These are phyloP conservation scores for Pitangus sulphuratus DNA, from an alignment of 2,797 vertebrate genomes.

Conservation along the genomic window DNA sequence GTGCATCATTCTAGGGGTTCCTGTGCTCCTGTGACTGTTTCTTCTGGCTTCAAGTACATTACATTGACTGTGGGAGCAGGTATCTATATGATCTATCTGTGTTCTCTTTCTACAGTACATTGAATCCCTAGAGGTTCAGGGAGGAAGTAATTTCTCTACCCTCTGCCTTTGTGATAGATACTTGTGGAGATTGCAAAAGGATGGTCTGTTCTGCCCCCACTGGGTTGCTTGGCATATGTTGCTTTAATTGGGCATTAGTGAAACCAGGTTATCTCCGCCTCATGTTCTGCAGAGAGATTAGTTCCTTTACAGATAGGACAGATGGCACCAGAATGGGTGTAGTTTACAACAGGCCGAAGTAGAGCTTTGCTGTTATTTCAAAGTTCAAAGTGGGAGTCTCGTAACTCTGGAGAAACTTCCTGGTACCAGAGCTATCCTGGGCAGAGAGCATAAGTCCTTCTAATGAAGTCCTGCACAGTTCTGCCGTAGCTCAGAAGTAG, in stretches of 20 bases:
- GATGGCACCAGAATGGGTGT: background rate
- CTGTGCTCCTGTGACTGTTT: background rate
- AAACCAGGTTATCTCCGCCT: background rate
- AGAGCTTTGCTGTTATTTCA: background rate
- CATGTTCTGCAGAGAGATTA: background rate
- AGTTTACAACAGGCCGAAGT: background rate
- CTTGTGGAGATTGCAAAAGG: background rate
- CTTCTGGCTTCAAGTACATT: background rate
- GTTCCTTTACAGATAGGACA: background rate
- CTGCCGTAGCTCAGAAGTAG: background rate
- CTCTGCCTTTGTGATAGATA: background rate
- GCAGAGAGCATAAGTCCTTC: background rate
- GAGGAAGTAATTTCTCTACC: background rate
- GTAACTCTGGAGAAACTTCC: background rate
- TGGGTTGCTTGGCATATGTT: background rate
- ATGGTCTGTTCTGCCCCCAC: background rate
- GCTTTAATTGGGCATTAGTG: background rate
- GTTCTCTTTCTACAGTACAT: background rate
- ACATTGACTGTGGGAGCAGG: background rate
- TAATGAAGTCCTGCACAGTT: background rate
- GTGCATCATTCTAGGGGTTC: background rate
- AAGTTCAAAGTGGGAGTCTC: background rate
- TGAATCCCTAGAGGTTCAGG: background rate
- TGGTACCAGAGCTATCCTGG: rapidly evolving
- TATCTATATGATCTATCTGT: background rate